Conservation (phyloP, 1,140 invertebrate genomes). For the Ylistrum balloti region DNA sequence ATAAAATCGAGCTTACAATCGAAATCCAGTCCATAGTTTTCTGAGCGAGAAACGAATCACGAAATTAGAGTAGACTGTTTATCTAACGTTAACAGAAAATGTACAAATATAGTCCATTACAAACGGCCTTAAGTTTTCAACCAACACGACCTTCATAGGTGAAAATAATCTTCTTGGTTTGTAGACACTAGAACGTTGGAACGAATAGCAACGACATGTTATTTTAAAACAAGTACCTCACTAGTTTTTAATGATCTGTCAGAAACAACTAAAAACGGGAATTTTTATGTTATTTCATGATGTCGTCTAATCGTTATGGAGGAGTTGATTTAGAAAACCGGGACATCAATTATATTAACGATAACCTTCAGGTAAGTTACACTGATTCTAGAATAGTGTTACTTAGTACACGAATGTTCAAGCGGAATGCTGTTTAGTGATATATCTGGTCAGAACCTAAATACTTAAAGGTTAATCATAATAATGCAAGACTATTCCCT, state of each 20-base stretch:
- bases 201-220: background rate
- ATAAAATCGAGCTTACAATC: background rate
- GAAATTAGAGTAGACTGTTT: background rate
- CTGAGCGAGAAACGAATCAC: background rate
- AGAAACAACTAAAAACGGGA: background rate
- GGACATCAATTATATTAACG: background rate
- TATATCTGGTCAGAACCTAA: no score
- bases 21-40: background rate
- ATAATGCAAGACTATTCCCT: no score
- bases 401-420: no score
- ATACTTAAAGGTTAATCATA: no score
- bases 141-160: background rate
- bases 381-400: no score
- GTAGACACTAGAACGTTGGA: background rate
- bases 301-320: background rate
- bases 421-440: no score
- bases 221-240: background rate
- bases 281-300: background rate
- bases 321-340: constrained; percentile 1
- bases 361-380: background rate
- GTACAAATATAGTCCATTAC: background rate
- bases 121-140: background rate
- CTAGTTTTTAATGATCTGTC: background rate
- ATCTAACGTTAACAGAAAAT: background rate
- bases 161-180: background rate